Base-by-base conservation (phyloP, 2,113 vertebrate species). In the Entelurus aequoreus region DNA sequence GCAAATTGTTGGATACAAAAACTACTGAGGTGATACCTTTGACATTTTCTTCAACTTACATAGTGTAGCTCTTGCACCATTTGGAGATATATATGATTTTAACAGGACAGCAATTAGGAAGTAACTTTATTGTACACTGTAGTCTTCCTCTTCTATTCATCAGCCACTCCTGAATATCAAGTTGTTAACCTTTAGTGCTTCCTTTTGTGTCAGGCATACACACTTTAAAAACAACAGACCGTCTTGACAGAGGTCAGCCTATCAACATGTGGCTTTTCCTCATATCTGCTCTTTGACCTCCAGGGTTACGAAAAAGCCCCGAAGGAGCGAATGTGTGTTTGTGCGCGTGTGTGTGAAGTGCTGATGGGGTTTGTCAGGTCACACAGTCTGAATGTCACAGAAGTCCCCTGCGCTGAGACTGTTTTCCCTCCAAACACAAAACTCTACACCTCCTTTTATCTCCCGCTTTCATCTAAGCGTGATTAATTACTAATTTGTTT, bases 381-480 rank as follows among this genome's bases (percentile, higher is more conserved):
- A 64, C 63, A 49, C 66, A 59, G 67, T 53, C 42, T 58, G 67
- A 35, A 61, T 60, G 53, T 66, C 42, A 44, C 47, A 66, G 19
- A 52, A 62, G 60, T 80, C 71, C 75, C 64, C 59, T 46, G 66
- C 76, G 48, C 63, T 81, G 60, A 56, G 70, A 60, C 73, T 80
- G 77, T 80, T 79, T 72, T 84, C 70, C 58, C 71, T 84, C 73
- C 14, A 79, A 81, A 77, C 71, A 77, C 67, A 68, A 69, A 54
- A 46, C 58, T 19, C 71, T 64, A 63, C 71, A 14, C 71, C 6
- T 63, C 61, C 59, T 81, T 82, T 74, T 66, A 76, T 76, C 78
- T 78, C 19, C 28, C 37, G 72, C 72, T 54, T 79, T 79, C 61
- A 83, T 82, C 71, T 79, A 66, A 69, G 58, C 50, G 54, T 84